phyloP scores from a whole-genome alignment of 2,797 vertebrate genomes.

The Platalea minor region DNA sequence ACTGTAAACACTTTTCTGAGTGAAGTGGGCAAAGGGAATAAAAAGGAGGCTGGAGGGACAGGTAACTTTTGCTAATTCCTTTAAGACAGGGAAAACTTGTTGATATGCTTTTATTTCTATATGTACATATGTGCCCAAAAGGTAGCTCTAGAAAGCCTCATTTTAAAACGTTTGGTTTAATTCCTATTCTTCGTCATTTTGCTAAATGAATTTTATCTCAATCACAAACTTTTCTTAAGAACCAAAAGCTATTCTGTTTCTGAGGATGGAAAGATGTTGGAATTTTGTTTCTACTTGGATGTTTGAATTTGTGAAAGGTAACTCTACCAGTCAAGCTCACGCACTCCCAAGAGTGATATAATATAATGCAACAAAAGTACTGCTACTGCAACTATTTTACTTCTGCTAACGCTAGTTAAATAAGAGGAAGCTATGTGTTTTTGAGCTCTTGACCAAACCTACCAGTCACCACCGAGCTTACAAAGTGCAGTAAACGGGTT shows the following conservation, averaged over 20 bases:
- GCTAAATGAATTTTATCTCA: background rate
- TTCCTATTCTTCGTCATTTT: background rate
- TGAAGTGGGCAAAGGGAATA: background rate
- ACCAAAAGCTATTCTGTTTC: background rate
- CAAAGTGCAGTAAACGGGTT: slow-evolving; percentile 87
- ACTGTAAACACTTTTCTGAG: background rate
- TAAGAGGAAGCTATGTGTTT: background rate
- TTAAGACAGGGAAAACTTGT: background rate
- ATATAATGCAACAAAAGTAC: background rate
- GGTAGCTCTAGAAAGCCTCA: background rate
- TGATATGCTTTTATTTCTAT: background rate
- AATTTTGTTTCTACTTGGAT: background rate
- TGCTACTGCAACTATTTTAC: background rate
- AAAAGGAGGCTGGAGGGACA: background rate
- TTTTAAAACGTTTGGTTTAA: background rate
- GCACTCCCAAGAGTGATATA: background rate
- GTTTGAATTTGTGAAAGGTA: background rate
- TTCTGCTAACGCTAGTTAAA: background rate
- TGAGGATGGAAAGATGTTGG: background rate
- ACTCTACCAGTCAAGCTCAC: background rate
- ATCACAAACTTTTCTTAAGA: background rate
- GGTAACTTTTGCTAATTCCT: background rate
- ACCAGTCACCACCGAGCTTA: slow-evolving; percentile 90
- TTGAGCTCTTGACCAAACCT: slow-evolving; percentile 33
- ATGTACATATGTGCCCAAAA: background rate